Evolutionary conservation across 1,140 invertebrate species (phyloP), one percentile per base, ranked within the genome.

Genomic region (Marisa cornuarietis): DNA sequence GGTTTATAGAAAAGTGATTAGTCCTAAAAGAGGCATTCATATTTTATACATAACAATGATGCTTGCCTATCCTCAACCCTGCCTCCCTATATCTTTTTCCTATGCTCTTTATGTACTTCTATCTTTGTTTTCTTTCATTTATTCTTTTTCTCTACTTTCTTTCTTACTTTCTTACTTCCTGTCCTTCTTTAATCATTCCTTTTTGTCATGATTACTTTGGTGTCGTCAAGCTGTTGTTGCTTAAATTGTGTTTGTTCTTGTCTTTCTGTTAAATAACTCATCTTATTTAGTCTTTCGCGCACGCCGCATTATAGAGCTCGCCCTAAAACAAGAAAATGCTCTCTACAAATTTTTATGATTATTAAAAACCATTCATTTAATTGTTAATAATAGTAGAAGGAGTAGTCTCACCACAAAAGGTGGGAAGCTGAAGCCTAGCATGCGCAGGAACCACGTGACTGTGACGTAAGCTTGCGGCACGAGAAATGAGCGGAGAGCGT

Each of bases 401-500:
- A 42, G 1, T 7, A 52, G 18, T n/a, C 14, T 65, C 31, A 87
- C 85, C 80, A 87, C 18, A 77, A 85, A 87, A 42, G 81, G 80
- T 24, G 82, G 81, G n/a, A 31, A 49, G n/a, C 69, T 71, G 22
- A 80, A 42, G 22, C 79, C 81, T 0, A 85, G 20, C 31, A 80
- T 24, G 11, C 76, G 68, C 31, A 80, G 76, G 11, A 83, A 24
- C 18, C 63, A n/a, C 51, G 83, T 83, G 49, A 84, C 71, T 10
- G 74, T 61, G 54, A 83, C 82, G 71, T 83, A 86, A 62, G 83
- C 62, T 26, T 82, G 77, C n/a, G 86, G 87, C 61, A 81, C 81
- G n/a, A 87, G 22, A 76, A 85, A 85, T n/a, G 83, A 85, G 1
- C 86, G 76, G 20, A 88, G 62, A 51, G 83, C 85, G 58, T 75